These are phyloP conservation scores for Sebastes itinus DNA, from an alignment of 2,797 vertebrate species.

Conservation along the genomic window DNA sequence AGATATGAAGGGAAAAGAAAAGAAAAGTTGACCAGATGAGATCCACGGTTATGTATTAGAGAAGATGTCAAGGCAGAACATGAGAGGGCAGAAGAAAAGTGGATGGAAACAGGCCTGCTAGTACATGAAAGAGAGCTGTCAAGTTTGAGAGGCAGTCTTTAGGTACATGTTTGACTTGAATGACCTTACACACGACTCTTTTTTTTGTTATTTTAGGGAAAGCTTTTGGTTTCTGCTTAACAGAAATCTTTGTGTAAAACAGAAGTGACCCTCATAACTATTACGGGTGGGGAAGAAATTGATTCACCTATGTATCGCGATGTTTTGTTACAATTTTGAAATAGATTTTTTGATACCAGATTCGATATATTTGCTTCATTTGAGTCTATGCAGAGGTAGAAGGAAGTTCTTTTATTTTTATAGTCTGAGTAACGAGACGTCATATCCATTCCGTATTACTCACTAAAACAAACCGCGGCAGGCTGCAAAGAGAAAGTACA, in stretches of 20 bases:
- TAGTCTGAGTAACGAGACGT: too few relatives aligned
- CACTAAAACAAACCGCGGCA: too few relatives aligned
- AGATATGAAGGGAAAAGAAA: constrained; percentile 12
- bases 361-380: too few relatives aligned
- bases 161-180: constrained; percentile 1
- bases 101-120: not conserved
- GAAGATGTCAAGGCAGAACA: constrained; percentile 19
- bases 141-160: constrained; percentile 5
- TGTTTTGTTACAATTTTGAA: too few relatives aligned
- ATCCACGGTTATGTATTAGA: constrained; percentile 11
- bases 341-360: too few relatives aligned
- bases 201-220: not conserved
- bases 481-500: too few relatives aligned
- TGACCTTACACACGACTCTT: not conserved
- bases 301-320: too few relatives aligned
- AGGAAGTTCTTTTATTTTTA: too few relatives aligned
- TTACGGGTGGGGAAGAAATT: too few relatives aligned
- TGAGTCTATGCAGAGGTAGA: too few relatives aligned
- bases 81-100: constrained; percentile 14
- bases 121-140: constrained; percentile 7
- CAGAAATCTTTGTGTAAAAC: not conserved
- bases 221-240: not conserved
- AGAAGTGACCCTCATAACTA: not conserved
- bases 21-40: constrained; percentile 14
- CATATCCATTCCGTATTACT: too few relatives aligned